Evolutionary conservation across 2,113 vertebrate genomes (phyloP).

Genomic region (Theristicus caerulescens): DNA sequence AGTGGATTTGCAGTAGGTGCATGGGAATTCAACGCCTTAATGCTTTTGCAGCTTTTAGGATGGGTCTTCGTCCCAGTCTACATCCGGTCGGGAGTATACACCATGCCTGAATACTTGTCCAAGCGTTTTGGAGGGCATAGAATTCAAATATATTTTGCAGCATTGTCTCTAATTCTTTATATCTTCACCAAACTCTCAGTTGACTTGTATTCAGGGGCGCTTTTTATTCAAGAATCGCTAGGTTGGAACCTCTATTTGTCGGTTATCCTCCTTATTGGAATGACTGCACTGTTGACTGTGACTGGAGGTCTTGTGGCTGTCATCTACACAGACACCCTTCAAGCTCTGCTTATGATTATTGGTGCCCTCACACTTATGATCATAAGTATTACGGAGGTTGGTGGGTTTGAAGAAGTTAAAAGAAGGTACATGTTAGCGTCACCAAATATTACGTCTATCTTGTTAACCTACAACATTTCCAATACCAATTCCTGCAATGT

Average conservation of each 20-base stretch:
- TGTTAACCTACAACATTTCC: constrained; percentile 85
- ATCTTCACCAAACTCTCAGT: constrained; percentile 98
- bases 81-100: constrained; percentile 94
- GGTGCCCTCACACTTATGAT: constrained; percentile 92
- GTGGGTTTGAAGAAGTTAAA: constrained; percentile 92
- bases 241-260: constrained; percentile 98
- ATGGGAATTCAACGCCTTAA: constrained; percentile 97
- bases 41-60: constrained; percentile 96
- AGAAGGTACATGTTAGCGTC: constrained; percentile 92
- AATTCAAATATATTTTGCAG: constrained; percentile 94
- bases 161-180: constrained; percentile 91
- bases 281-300: constrained; percentile 93
- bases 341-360: constrained; percentile 94
- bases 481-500: constrained; percentile 88
- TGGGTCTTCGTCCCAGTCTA: constrained; percentile 99
- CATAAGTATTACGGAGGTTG: constrained; percentile 88
- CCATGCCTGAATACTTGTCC: constrained; percentile 97
- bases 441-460: constrained; percentile 89
- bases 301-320: constrained; percentile 96
- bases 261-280: constrained; percentile 90
- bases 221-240: constrained; percentile 97
- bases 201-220: constrained; percentile 95
- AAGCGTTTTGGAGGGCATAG: constrained; percentile 95
- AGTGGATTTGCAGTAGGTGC: constrained; percentile 97
- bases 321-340: constrained; percentile 95